Base-by-base conservation (phyloP, 2,888 invertebrate species). In the Escarpia spicata region DNA sequence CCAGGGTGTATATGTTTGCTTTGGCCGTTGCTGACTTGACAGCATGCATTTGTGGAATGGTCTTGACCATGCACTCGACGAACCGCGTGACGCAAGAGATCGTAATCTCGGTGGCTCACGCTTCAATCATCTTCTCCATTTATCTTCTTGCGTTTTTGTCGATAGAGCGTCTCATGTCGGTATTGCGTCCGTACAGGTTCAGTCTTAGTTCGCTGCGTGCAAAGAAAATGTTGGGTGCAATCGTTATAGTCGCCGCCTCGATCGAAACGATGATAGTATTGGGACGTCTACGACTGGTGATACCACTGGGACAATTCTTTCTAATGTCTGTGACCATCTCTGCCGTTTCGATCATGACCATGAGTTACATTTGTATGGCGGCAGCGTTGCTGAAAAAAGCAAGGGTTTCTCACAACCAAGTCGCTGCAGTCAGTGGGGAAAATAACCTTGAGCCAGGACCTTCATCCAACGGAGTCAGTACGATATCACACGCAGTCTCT, bases 371-470 rank as follows among this genome's bases (percentile, higher is more conserved):
- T 75, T 75, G 75, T 26, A 75, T 75, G 75, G 75, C 75, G 19
- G 75, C 75, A 75, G n/a, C n/a, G 75, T 75, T 75, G 75, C 75
- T 75, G 75, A 75, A 75, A 26, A 75, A 75, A 75, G 75, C 75
- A 6, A 75, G 75, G 19, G 75, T n/a, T 75, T 6, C 75, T 3
- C 75, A n/a, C 6, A 75, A 15, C 75, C 75, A 75, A 75, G 26
- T 75, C 75, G 75, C 26, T 26, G 75, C 75, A 6, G 75, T n/a
- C 15, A 26, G 26, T 75, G 2, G 75, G 75, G 75, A 26, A 19
- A 75, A 75, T 75, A 75, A 2, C 75, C 6, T 75, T 2, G 75
- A 75, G 6, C 75, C 75, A 75, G 75, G 75, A 75, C 75, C 75
- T 4, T 75, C 75, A 26, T 26, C 75, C 6, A n/a, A 26, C 6